Base-by-base conservation (phyloP, 1,140 invertebrate species). In the Anastrepha ludens region DNA sequence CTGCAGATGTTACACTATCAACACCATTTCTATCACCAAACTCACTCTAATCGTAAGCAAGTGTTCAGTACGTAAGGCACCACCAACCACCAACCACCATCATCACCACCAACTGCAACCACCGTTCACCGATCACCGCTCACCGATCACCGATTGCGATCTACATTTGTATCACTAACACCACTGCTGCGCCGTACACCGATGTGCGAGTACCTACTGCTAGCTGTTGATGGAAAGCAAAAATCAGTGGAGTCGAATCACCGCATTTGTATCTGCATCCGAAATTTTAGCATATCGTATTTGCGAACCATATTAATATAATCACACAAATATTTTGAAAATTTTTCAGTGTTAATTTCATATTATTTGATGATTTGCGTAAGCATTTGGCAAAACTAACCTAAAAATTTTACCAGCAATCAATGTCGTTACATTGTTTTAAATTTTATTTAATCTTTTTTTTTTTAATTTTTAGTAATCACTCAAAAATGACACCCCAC, bases 81-180 rank as follows among this genome's bases (percentile, higher is more conserved):
- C 74, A 81, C 50, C 50, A 41, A 86, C 86, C 60, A 62, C 20
- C 39, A 86, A 87, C 41, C 64, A 87, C 44, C 44, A 87, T 29
- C 86, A 87, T 41, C 44, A 87, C 86, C 44, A 74, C 17, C n/a
- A 65, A 87, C 86, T 87, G 67, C 17, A 62, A 70, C 86, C 60
- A 87, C 9, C 74, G 81, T 62, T 60, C 74, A 87, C 87, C 59
- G 62, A 64, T 47, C 85, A 86, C 41, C 85, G n/a, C 13, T 2
- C 41, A 64, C 17, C 60, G 29, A 13, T 86, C 11, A 62, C n/a
- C 20, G 15, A 60, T 13, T 70, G 86, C 29, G n/a, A 55, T 17
- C 11, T 29, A 87, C 67, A 39, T 87, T 65, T 47, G 47, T 65
- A 74, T 74, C 67, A 74, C 67, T 41, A 74, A 41, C 67, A 74